These are phyloP conservation scores for Onychostoma macrolepis DNA, from an alignment of 2,113 vertebrate species.

Conservation along the genomic window DNA sequence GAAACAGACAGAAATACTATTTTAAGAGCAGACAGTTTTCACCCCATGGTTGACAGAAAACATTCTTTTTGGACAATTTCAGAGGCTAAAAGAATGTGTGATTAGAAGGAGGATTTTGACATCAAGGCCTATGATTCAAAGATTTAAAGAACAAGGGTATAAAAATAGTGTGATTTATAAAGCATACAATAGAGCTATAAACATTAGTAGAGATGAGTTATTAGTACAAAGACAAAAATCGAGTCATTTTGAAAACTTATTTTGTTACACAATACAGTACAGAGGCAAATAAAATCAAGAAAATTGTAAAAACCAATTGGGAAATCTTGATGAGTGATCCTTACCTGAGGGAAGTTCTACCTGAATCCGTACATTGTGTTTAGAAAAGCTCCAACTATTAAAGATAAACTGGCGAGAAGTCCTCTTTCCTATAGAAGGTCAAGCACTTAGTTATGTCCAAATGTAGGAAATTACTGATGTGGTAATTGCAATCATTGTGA, in stretches of 20 bases:
- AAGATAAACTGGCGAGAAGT: not conserved
- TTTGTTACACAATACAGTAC: not conserved
- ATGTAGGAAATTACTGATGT: not conserved
- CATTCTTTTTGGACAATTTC: not conserved
- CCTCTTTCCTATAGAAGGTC: not conserved
- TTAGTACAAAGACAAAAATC: not conserved
- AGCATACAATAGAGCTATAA: not conserved
- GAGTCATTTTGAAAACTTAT: not conserved
- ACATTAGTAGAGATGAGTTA: not conserved
- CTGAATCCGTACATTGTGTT: no score
- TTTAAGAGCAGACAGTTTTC: not conserved
- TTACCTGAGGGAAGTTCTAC: no score
- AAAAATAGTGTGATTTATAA: not conserved
- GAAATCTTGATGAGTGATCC: no score
- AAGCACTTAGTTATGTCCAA: not conserved
- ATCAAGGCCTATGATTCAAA: not conserved
- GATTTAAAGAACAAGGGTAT: not conserved
- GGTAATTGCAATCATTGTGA: no score
- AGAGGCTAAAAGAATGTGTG: not conserved
- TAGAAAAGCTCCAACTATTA: not conserved
- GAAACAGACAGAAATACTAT: not conserved
- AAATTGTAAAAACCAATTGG: no score
- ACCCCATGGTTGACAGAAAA: not conserved
- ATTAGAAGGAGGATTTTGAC: not conserved
- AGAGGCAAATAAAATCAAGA: no score